Percentiles rank a stretch among this genome's conserved stretches.
These are phyloP conservation scores for Sebastes minor DNA, from an alignment of 2,797 vertebrate species.

Conservation along the genomic window DNA sequence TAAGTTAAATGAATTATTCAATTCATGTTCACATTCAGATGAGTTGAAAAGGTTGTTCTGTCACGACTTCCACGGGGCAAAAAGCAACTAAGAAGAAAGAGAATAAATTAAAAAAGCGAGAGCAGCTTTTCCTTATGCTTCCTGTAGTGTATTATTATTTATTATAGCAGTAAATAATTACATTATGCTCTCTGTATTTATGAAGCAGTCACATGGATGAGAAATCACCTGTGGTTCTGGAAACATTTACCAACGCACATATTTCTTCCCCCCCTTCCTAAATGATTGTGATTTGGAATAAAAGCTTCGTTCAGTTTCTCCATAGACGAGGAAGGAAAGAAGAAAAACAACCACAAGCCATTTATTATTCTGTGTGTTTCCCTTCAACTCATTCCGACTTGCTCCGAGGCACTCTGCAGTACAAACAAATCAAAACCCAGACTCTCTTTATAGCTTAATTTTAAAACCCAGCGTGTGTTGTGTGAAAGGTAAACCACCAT, in stretches of 20 bases:
- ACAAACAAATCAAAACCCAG: conserved; percentile 14
- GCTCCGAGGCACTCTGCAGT: background rate
- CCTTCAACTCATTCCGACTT: background rate
- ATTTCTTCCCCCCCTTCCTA: background rate
- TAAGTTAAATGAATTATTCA: conserved; percentile 14
- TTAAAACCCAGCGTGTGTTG: background rate
- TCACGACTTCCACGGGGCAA: background rate
- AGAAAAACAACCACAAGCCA: conserved; percentile 17
- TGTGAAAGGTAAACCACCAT: background rate
- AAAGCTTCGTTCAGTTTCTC: conserved; percentile 1
- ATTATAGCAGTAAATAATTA: background rate
- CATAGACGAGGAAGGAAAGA: background rate
- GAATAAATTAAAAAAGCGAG: background rate
- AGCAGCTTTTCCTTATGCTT: background rate
- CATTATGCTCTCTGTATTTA: conserved; percentile 1
- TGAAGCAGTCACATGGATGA: conserved; percentile 1
- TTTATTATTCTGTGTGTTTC: conserved; percentile 9
- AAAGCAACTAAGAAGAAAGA: background rate
- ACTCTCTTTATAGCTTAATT: conserved; percentile 7
- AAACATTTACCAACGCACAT: background rate
- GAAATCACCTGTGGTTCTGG: background rate
- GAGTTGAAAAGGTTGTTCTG: background rate
- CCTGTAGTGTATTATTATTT: background rate
- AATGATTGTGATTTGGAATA: conserved; percentile 2
- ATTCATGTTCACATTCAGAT: conserved; percentile 10